Percentiles rank a stretch among this genome's conserved stretches.
phyloP scores from a whole-genome alignment of 1,140 invertebrate genomes.

The Drosophila teissieri region DNA sequence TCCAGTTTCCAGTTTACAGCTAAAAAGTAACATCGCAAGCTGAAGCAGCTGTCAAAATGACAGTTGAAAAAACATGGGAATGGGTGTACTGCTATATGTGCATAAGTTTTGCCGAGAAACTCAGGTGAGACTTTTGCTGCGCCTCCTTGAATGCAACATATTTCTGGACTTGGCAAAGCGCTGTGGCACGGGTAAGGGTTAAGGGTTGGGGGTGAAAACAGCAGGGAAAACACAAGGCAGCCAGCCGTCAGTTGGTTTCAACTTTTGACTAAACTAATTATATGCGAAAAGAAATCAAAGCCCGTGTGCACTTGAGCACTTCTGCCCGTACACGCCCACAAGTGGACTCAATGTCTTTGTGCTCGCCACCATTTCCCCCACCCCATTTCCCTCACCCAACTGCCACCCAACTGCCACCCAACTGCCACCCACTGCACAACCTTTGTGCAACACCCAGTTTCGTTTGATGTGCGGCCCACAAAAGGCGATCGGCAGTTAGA shows the following conservation, averaged over 20 bases:
- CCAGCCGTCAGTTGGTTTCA: constrained; percentile 38
- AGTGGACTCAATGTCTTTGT: constrained; percentile 43
- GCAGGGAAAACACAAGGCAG: constrained; percentile 19
- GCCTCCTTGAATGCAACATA: constrained; percentile 51
- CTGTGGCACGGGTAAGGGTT: background rate
- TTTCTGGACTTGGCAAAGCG: constrained; percentile 42
- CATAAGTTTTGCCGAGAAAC: background rate
- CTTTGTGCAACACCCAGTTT: constrained; percentile 16
- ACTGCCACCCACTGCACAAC: background rate
- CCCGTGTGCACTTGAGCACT: constrained; percentile 45
- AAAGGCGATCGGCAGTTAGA: constrained; percentile 53
- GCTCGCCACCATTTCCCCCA: constrained; percentile 2
- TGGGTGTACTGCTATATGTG: background rate
- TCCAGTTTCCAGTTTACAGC: constrained; percentile 2
- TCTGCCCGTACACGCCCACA: constrained; percentile 66
- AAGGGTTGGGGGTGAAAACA: background rate
- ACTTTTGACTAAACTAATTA: constrained; percentile 77
- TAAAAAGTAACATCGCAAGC: constrained; percentile 24
- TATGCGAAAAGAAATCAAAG: constrained; percentile 67
- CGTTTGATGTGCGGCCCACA: constrained; percentile 57
- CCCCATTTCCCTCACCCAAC: background rate
- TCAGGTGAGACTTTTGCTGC: constrained; percentile 55
- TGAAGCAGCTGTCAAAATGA: constrained; percentile 76
- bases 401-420: background rate
- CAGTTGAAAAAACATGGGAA: constrained; percentile 65